Base-by-base conservation (phyloP, 1,140 invertebrate species). In the Rhagoletis zephyria region DNA sequence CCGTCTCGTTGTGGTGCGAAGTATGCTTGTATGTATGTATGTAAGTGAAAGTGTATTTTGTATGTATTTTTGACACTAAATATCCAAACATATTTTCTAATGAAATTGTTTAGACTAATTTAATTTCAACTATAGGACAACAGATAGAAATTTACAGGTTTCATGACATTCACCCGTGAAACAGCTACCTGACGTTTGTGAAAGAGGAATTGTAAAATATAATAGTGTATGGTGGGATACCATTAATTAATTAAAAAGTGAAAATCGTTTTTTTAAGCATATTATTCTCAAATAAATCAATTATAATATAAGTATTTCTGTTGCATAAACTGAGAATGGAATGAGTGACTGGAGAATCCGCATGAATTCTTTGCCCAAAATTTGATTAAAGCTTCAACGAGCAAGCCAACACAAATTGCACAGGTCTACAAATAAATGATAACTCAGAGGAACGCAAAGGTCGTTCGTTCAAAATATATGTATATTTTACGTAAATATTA, bases 41-140 rank as follows among this genome's bases (percentile, higher is more conserved):
- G n/a, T 4, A n/a, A 16, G 12, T 12, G 7, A 16, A 16, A 4
- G 61, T 63, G 61, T 63, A 16, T 14, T 1, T 0, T 56, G 61
- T 48, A 30, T 74, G 42, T 74, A 14, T n/a, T 9, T 45, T 45
- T 45, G 67, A 45, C 19, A 10, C 42, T 45, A 65, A 7, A 19
- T n/a, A 30, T 16, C 5, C 4, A 19, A 30, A 16, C 67, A 42
- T 45, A 42, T 3, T 74, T 74, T 74, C 70, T n/a, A 6, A n/a
- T 74, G 70, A 16, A 12, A 74, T 74, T 74, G 70, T 74, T 40
- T n/a, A 30, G 9, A 74, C 42, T 74, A 74, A 74, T 74, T 74
- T 48, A 74, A 74, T 74, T 74, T 74, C n/a, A 74, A 14, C 12
- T 16, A 16, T 16, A 74, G 70, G 51, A 10, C 51, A 56, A 56